These are phyloP conservation scores for Drosophila demipolita DNA, from an alignment of 2,888 invertebrate genomes.

Conservation along the genomic window DNA sequence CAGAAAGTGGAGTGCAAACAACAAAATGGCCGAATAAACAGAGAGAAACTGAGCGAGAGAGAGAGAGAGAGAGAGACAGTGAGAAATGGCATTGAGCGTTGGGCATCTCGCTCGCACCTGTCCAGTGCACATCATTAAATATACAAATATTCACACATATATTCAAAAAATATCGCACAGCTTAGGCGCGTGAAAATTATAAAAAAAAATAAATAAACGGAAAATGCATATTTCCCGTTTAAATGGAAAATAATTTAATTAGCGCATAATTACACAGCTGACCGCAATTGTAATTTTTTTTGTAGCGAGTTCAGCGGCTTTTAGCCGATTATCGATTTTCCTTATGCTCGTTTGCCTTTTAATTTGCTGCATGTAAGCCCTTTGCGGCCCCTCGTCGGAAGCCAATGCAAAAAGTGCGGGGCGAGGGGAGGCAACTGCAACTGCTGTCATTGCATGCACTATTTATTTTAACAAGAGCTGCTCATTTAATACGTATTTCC, in stretches of 20 bases:
- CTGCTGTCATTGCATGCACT: conserved; percentile 73
- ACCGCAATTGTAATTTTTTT: conserved; percentile 72
- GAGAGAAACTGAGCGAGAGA: conserved; percentile 17
- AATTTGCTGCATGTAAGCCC: conserved; percentile 77
- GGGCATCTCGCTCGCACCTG: conserved; percentile 52
- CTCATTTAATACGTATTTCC: conserved; percentile 81
- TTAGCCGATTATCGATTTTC: conserved; percentile 44
- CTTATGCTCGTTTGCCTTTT: conserved; percentile 59
- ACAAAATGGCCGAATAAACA: conserved; percentile 78
- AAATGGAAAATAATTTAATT: conserved; percentile 82
- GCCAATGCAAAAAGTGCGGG: conserved; percentile 20
- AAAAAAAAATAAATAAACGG: background rate
- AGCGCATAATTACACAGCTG: conserved; percentile 80
- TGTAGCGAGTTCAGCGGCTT: conserved; percentile 69
- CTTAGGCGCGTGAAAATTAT: conserved; percentile 25
- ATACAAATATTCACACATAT: conserved; percentile 64
- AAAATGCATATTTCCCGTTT: conserved; percentile 43
- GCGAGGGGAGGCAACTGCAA: conserved; percentile 9
- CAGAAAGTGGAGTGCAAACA: conserved; percentile 77
- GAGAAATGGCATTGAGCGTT: background rate
- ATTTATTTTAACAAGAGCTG: conserved; percentile 80
- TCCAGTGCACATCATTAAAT: conserved; percentile 63
- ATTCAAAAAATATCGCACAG: conserved; percentile 41
- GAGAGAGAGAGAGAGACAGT: background rate
- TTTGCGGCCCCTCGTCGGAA: conserved; percentile 22